phyloP scores from a whole-genome alignment of 1,140 invertebrate species.

The Zaprionus nigranus region DNA sequence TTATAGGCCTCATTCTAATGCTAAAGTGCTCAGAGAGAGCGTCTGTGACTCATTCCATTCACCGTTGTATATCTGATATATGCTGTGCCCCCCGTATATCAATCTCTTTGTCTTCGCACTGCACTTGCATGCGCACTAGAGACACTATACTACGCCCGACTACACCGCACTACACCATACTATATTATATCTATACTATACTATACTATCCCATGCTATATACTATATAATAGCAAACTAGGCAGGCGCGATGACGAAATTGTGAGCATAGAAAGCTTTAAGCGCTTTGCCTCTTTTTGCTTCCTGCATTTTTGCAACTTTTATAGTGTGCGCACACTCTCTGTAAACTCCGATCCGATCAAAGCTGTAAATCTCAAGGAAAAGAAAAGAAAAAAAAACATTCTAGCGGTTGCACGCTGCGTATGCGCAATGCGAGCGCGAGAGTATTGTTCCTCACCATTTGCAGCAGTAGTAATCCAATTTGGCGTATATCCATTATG shows the following conservation, averaged over 20 bases:
- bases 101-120: neutral
- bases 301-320: constrained; percentile 13
- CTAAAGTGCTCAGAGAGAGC: neutral
- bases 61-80: neutral
- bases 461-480: constrained; percentile 73
- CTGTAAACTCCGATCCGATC: neutral
- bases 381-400: neutral
- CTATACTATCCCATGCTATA: neutral
- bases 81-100: neutral
- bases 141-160: neutral
- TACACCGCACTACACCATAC: neutral
- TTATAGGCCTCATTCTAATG: neutral
- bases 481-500: constrained; percentile 75
- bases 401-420: constrained; percentile 40
- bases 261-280: constrained; percentile 8
- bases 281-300: neutral
- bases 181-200: neutral
- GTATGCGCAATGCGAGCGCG: constrained; percentile 69
- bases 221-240: neutral
- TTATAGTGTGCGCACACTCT: constrained; percentile 5
- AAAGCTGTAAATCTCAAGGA: constrained; percentile 13
- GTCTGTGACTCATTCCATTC: neutral
- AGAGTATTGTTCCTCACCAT: constrained; percentile 55
- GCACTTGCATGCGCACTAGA: too few relatives aligned
- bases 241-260: constrained; percentile 7